These are phyloP conservation scores for Sceliomorpha sp. DNA, from an alignment of 2,888 invertebrate species.

Conservation along the genomic window DNA sequence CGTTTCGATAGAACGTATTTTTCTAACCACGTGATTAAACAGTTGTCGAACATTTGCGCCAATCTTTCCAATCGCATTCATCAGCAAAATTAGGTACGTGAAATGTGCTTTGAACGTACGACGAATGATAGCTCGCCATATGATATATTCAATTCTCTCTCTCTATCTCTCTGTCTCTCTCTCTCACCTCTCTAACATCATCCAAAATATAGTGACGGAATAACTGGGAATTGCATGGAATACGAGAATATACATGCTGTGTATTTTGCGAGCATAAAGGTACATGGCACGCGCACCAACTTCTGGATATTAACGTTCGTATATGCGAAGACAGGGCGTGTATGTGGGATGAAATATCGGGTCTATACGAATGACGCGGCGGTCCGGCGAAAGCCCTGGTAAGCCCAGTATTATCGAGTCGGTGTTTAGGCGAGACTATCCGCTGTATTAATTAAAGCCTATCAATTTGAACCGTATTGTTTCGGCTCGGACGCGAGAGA, in stretches of 20 bases:
- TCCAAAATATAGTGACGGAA: slow-evolving; percentile 24
- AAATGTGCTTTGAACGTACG: too few species aligned
- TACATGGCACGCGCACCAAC: slow-evolving; percentile 21
- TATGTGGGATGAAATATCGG: slow-evolving; percentile 59
- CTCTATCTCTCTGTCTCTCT: slow-evolving; percentile 21
- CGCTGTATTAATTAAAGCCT: slow-evolving; percentile 71
- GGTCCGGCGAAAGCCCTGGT: slow-evolving; percentile 69
- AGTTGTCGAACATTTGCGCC: too few species aligned
- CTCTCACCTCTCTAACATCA: too few species aligned
- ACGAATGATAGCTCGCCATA: too few species aligned
- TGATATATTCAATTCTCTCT: slow-evolving; percentile 13
- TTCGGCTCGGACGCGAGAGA: slow-evolving; percentile 24
- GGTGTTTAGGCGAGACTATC: slow-evolving; percentile 63
- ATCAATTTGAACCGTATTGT: slow-evolving; percentile 69
- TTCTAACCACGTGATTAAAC: neutral
- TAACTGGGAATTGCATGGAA: slow-evolving; percentile 36
- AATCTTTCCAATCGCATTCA: too few species aligned
- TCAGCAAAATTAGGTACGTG: too few species aligned
- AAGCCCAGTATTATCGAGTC: slow-evolving; percentile 73
- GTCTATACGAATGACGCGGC: slow-evolving; percentile 66
- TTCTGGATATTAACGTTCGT: slow-evolving; percentile 44
- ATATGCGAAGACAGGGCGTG: slow-evolving; percentile 38
- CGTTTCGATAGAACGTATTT: neutral
- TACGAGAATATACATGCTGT: slow-evolving; percentile 20
- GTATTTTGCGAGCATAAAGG: slow-evolving; percentile 22